phyloP scores from a whole-genome alignment of 2,888 invertebrate genomes.

The Sarcophaga variegata region DNA sequence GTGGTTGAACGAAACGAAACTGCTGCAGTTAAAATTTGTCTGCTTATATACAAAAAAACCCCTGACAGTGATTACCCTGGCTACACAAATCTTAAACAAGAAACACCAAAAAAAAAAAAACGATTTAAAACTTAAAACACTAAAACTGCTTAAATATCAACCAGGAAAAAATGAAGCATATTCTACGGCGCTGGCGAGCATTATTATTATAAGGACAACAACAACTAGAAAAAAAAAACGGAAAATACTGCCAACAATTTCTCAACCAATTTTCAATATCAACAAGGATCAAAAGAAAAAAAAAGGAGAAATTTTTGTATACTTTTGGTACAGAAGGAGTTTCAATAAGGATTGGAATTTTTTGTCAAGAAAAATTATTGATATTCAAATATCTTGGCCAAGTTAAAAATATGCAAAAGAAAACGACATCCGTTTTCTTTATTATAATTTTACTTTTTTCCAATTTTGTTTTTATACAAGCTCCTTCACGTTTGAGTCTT shows the following conservation, averaged over 20 bases:
- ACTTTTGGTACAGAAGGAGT: background rate
- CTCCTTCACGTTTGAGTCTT: background rate
- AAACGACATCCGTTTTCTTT: slow-evolving; percentile 64
- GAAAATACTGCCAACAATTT: slow-evolving; percentile 7
- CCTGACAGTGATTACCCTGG: slow-evolving; percentile 69
- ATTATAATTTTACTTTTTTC: slow-evolving; percentile 7
- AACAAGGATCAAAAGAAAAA: slow-evolving; percentile 55
- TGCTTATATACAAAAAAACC: slow-evolving; percentile 45
- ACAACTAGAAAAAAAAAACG: background rate
- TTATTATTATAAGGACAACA: background rate
- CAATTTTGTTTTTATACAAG: background rate
- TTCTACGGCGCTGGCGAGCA: background rate
- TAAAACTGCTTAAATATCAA: slow-evolving; percentile 52
- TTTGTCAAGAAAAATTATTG: slow-evolving; percentile 59
- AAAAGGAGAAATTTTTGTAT: background rate
- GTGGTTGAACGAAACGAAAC: background rate
- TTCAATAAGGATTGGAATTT: slow-evolving; percentile 11
- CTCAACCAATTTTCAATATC: slow-evolving; percentile 64
- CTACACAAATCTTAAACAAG: slow-evolving; percentile 59
- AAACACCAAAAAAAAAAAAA: background rate
- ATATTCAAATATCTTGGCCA: slow-evolving; percentile 66
- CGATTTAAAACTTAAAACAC: slow-evolving; percentile 49
- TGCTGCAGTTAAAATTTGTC: slow-evolving; percentile 48
- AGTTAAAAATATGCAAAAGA: slow-evolving; percentile 58
- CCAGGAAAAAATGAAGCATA: background rate